Evolutionary conservation across 2,888 invertebrate species (phyloP), one percentile per base, ranked within the genome.

Genomic region (Cheilosia soror): DNA sequence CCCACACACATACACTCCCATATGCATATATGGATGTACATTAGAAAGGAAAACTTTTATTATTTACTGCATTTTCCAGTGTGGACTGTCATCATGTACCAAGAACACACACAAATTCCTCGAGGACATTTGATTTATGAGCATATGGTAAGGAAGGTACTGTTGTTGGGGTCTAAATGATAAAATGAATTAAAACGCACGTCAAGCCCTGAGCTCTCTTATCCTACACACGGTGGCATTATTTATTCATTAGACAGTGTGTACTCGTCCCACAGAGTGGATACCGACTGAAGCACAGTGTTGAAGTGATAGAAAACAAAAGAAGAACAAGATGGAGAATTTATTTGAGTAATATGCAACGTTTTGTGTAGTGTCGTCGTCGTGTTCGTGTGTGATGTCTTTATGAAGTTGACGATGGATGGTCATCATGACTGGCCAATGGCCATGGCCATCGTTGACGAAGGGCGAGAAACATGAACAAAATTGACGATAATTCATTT

Each of bases 91-190:
- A 27, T 37, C 57, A 27, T 55, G n/a, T 25, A 60, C 31, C 37
- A 77, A 51, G 51, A 31, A 15, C 51, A 27, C 62, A 68, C 73
- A 73, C 37, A 77, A 82, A 85, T 85, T 85, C 80, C 85, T 77
- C 76, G 76, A 85, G 85, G 81, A 85, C 85, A 85, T 81, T 85
- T 85, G 85, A 85, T 85, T 85, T 85, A 85, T 81, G 81, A 66
- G 60, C 85, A 68, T 85, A 76, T 80, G 84, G 80, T 62, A 57
- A 66, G 60, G 47, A 85, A 80, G 84, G 85, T 76, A 68, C 42
- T 55, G 68, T 55, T 51, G 72, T 72, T 68, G 72, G 81, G 80
- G 44, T 80, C 81, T 63, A 81, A 85, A 81, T 72, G 85, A 85
- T 76, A 72, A 81, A 85, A 81, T 77, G 85, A 85, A 85, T 85